Evolutionary conservation across 1,140 invertebrate species (phyloP).

Genomic region (Monochamus saltuarius): DNA sequence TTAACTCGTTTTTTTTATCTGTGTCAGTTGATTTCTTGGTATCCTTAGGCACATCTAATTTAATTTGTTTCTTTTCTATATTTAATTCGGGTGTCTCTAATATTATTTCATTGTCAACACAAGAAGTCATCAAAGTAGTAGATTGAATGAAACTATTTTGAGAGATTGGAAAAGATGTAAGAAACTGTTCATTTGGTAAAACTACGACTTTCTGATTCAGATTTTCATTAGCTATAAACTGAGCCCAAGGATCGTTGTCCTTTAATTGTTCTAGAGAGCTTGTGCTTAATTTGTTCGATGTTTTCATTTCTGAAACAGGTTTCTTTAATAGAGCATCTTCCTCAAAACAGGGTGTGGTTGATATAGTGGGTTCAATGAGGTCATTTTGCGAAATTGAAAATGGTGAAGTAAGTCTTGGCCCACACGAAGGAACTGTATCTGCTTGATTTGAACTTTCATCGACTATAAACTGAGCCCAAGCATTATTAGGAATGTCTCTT

Average conservation of each 20-base stretch:
- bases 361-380: neutral
- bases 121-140: neutral
- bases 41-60: neutral
- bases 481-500: too few relatives aligned
- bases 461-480: too few relatives aligned
- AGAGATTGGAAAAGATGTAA: neutral
- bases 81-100: neutral
- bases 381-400: neutral
- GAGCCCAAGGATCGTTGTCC: neutral
- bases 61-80: neutral
- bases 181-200: slow-evolving; percentile 9
- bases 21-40: neutral
- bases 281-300: neutral
- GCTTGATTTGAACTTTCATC: too few relatives aligned
- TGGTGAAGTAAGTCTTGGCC: neutral
- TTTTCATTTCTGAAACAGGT: neutral
- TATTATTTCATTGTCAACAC: neutral
- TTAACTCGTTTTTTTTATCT: neutral
- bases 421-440: too few relatives aligned
- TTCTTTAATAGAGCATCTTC: neutral
- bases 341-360: too few relatives aligned
- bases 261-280: neutral
- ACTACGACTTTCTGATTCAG: slow-evolving; percentile 5
- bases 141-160: neutral
- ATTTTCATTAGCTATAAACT: neutral